Evolutionary conservation across 2,888 invertebrate genomes (phyloP).

Genomic region (Scaeva pyrastri): DNA sequence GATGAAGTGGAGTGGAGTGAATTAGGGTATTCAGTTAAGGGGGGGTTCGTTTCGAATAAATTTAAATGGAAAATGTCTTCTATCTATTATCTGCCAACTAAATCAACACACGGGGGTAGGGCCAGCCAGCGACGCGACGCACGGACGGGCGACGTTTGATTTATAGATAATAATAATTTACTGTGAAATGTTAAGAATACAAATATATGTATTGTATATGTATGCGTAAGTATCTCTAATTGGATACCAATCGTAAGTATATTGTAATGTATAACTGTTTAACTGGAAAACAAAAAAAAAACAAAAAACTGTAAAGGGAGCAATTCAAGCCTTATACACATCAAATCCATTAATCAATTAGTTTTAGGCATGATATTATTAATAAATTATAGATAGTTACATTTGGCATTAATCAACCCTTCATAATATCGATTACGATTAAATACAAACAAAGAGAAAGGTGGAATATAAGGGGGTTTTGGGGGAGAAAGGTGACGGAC

Average conservation of each 20-base stretch:
- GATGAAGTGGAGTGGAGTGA: not conserved
- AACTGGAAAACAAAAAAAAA: no score
- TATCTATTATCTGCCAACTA: constrained; percentile 10
- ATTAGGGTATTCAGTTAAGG: not conserved
- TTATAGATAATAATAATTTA: constrained; percentile 65
- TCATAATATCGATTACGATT: constrained; percentile 7
- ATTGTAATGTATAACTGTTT: not conserved
- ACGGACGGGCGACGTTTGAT: constrained; percentile 62
- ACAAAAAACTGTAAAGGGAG: no score
- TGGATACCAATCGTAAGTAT: constrained; percentile 49
- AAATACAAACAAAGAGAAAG: no score
- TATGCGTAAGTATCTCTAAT: constrained; percentile 69
- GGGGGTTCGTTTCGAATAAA: not conserved
- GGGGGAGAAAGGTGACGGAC: no score
- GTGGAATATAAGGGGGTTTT: no score
- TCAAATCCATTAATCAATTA: constrained; percentile 43
- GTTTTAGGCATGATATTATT: constrained; percentile 25
- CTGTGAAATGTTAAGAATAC: constrained; percentile 54
- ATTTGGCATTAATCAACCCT: not conserved
- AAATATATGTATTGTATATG: constrained; percentile 14
- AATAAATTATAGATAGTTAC: not conserved
- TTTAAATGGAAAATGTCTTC: constrained; percentile 29
- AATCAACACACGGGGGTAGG: constrained; percentile 13
- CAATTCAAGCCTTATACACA: not conserved
- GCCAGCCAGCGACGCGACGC: no score